phyloP scores from a whole-genome alignment of 2,888 invertebrate species.

The Aricia artaxerxes region DNA sequence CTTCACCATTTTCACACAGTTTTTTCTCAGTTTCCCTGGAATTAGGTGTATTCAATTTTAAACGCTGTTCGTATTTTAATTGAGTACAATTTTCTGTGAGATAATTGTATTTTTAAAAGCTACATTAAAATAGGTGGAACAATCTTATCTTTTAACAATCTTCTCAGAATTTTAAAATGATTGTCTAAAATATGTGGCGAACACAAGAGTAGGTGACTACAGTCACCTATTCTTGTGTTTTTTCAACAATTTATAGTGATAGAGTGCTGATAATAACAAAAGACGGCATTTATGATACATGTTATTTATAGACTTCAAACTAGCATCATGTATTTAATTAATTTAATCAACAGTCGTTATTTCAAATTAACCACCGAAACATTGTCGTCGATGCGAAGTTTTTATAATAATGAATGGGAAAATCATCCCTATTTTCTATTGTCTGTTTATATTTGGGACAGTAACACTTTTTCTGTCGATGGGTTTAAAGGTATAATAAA shows the following conservation, averaged over 20 bases:
- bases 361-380: neutral
- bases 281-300: neutral
- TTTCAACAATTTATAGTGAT: neutral
- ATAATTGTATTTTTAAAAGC: neutral
- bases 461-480: neutral
- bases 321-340: neutral
- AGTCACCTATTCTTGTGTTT: no score
- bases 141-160: no score
- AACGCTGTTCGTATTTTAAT: neutral
- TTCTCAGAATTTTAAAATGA: no score
- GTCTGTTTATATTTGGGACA: neutral
- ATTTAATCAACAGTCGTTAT: neutral
- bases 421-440: neutral
- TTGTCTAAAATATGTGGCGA: neutral
- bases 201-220: no score
- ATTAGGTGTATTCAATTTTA: constrained; percentile 16
- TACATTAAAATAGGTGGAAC: neutral
- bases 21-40: neutral
- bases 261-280: neutral
- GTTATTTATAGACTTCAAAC: neutral
- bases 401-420: neutral
- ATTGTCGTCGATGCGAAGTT: neutral
- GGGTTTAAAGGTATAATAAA: no score
- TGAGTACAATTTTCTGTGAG: neutral
- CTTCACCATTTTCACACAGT: constrained; percentile 1